Base-by-base conservation (phyloP, 1,140 invertebrate genomes). In the Drosophila sulfurigaster region DNA sequence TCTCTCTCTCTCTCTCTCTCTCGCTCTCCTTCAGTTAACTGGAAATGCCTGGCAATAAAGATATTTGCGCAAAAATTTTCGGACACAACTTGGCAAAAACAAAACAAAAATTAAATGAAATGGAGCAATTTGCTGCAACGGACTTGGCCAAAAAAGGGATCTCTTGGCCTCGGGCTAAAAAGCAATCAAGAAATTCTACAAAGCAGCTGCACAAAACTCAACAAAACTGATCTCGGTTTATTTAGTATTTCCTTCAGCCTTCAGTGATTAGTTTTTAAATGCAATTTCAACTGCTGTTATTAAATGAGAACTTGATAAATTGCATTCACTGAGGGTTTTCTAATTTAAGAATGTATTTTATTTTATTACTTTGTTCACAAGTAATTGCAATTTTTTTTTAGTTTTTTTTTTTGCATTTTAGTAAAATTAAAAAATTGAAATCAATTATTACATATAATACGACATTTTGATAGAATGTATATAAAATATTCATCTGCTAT, bases 1-100 rank as follows among this genome's bases (percentile, higher is more conserved):
- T 41, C 15, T 8, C 16, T 62, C 32, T 54, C 15, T 0, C 13
- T 35, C n/a, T 35, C 30, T 10, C 49, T 30, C 30, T 41, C 16
- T 58, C 32, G n/a, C 13, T 75, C 62, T 64, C 58, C 5, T 15
- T 13, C 56, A 20, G 28, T 54, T 76, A 48, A 25, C 75, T 79
- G 58, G 25, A 75, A 56, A 51, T 68, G 65, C 45, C 62, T 75
- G 64, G 85, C 85, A 89, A 89, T 89, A 89, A 89, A 89, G 85
- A 89, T 89, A 89, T 89, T 89, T 89, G 73, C 82, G 68, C 51
- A 52, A 78, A 72, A 74, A 68, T 79, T 82, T 25, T 63, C 30
- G 51, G 38, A 64, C 46, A 63, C 32, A 56, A 38, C 46, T 70
- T 28, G 51, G 20, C 16, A 51, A 63, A 30, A 51, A 63, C 11